Percentiles rank a stretch among this genome's conserved stretches.
Evolutionary conservation across 2,797 vertebrate genomes (phyloP).

Genomic region (Danio albolineatus): DNA sequence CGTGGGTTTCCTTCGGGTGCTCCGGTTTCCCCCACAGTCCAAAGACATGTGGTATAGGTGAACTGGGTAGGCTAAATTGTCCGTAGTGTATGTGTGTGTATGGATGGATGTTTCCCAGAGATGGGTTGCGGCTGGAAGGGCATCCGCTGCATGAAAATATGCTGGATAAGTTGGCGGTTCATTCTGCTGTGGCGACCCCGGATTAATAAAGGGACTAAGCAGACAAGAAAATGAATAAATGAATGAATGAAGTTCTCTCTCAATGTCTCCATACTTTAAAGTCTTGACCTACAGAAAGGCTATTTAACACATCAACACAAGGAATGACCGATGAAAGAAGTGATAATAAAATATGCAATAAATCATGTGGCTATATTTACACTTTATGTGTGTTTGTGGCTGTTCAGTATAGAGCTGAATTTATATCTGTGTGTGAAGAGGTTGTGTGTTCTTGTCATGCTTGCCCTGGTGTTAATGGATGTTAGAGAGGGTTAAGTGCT

Average conservation of each 20-base stretch:
- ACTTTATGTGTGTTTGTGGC: not conserved
- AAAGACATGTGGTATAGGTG: too few species aligned
- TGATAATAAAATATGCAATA: not conserved
- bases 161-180: too few species aligned
- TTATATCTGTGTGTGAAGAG: not conserved
- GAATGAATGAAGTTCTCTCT: not conserved
- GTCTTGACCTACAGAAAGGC: not conserved
- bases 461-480: constrained; percentile 30
- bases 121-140: too few species aligned
- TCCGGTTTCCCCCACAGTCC: too few species aligned
- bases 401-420: not conserved
- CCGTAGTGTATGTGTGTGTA: too few species aligned
- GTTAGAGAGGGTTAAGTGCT: constrained; percentile 17
- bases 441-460: constrained; percentile 15
- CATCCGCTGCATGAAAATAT: too few species aligned
- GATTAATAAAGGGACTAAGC: too few species aligned
- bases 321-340: not conserved
- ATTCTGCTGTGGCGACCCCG: too few species aligned
- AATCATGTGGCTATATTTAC: not conserved
- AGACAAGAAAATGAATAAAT: too few species aligned
- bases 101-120: too few species aligned
- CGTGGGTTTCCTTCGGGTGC: too few species aligned
- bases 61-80: too few species aligned
- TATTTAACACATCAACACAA: not conserved
- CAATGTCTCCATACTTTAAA: not conserved